These are phyloP conservation scores for Acipenser transmontanus DNA, from an alignment of 2,797 vertebrate genomes.

Conservation along the genomic window DNA sequence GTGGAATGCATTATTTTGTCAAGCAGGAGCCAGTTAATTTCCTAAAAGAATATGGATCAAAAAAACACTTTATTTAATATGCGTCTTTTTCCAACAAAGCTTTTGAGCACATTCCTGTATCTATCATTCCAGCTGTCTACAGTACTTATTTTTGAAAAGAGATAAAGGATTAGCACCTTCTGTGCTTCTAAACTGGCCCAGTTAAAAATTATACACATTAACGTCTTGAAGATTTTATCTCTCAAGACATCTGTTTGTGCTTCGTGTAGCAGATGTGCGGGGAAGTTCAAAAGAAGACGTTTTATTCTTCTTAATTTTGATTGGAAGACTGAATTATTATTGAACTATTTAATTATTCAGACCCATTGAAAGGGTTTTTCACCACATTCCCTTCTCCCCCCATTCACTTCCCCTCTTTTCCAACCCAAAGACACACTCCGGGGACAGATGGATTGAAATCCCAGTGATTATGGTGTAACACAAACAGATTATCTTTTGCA, in stretches of 20 bases:
- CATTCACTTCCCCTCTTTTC: constrained; percentile 20
- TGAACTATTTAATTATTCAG: background rate
- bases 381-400: background rate
- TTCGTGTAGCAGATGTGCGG: background rate
- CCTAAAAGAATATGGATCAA: too few relatives aligned
- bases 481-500: constrained; percentile 60
- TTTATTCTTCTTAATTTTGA: background rate
- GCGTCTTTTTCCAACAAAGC: too few relatives aligned
- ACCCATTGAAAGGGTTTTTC: background rate
- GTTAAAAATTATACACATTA: too few relatives aligned
- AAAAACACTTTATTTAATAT: too few relatives aligned
- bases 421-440: constrained; percentile 21
- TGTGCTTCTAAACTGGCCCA: too few relatives aligned
- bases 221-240: background rate
- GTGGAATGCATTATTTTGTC: too few relatives aligned
- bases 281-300: background rate
- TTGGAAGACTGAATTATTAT: constrained; percentile 3
- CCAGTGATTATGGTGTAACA: constrained; percentile 51
- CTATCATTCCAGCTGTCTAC: too few relatives aligned
- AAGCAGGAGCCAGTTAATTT: too few relatives aligned
- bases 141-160: too few relatives aligned
- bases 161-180: too few relatives aligned
- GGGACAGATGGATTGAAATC: constrained; percentile 54
- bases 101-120: too few relatives aligned
- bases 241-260: background rate